Conservation (phyloP, 2,888 invertebrate species). For the Pegoplata infirma region DNA sequence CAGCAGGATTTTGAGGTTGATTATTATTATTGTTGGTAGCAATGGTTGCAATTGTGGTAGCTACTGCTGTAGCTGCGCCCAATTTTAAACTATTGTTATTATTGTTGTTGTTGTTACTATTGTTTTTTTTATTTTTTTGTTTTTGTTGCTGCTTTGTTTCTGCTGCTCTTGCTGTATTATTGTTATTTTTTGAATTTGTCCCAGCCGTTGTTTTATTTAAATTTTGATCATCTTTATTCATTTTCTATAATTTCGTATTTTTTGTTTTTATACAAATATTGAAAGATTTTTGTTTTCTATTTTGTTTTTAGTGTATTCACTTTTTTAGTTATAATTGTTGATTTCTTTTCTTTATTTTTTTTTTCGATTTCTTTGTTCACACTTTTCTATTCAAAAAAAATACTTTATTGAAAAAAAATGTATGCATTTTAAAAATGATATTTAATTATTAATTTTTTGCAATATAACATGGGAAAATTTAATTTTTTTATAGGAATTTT, state of each 20-base stretch:
- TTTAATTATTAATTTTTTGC: no score
- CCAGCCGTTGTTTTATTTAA: slow-evolving; percentile 73
- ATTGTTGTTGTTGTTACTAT: slow-evolving; percentile 53
- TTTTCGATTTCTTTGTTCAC: slow-evolving; percentile 28
- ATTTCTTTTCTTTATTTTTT: slow-evolving; percentile 59
- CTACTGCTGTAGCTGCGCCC: slow-evolving; percentile 61
- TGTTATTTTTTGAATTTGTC: slow-evolving; percentile 64
- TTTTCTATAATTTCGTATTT: slow-evolving; percentile 52
- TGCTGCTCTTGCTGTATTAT: slow-evolving; percentile 23
- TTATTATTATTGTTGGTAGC: slow-evolving; percentile 65
- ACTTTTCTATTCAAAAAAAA: background rate
- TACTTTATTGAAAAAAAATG: background rate
- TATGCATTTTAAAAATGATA: no score
- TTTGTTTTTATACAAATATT: slow-evolving; percentile 63
- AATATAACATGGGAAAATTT: no score
- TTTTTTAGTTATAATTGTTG: slow-evolving; percentile 59
- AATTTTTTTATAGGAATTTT: no score
- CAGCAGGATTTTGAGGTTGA: slow-evolving; percentile 41
- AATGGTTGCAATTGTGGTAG: slow-evolving; percentile 64
- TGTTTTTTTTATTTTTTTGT: slow-evolving; percentile 54
- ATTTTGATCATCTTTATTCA: slow-evolving; percentile 77
- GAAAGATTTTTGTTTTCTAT: slow-evolving; percentile 50
- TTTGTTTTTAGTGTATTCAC: background rate
- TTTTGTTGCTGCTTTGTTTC: slow-evolving; percentile 56
- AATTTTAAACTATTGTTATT: slow-evolving; percentile 65